A percentile compares a stretch with the other conserved stretches of the same genome.
These are phyloP conservation scores for Clarias macrocephalus DNA, from an alignment of 2,113 vertebrate genomes.

Conservation along the genomic window DNA sequence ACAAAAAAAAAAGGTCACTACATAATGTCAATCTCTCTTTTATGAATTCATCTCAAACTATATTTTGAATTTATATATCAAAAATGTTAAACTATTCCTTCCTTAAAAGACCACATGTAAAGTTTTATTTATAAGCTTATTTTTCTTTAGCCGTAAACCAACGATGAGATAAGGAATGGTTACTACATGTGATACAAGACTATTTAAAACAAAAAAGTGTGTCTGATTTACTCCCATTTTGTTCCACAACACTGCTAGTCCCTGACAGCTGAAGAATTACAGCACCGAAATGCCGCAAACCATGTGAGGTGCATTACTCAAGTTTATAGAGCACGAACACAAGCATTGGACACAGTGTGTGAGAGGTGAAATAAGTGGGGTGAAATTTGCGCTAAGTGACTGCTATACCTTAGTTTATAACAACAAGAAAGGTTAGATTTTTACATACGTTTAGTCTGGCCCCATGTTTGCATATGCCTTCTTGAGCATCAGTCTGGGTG, in stretches of 20 bases:
- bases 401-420: neutral
- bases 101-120: neutral
- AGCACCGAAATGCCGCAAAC: neutral
- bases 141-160: neutral
- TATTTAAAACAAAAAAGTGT: too few species aligned
- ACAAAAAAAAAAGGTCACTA: neutral
- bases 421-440: neutral
- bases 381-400: slow-evolving; percentile 8
- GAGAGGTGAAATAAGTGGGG: neutral
- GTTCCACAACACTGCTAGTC: slow-evolving; percentile 18
- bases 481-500: neutral
- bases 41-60: neutral
- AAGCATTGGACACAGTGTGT: neutral
- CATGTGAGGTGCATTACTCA: slow-evolving; percentile 31
- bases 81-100: neutral
- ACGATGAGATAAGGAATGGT: neutral
- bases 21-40: neutral
- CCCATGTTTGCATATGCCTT: neutral
- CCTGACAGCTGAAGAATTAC: slow-evolving; percentile 6
- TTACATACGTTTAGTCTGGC: neutral
- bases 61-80: neutral
- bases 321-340: slow-evolving; percentile 20
- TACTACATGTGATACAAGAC: neutral
- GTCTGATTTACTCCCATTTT: neutral
- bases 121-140: neutral